Percentiles rank a stretch among this genome's conserved stretches.
Conservation (phyloP, 2,113 vertebrate genomes). For the Zapus hudsonius region DNA sequence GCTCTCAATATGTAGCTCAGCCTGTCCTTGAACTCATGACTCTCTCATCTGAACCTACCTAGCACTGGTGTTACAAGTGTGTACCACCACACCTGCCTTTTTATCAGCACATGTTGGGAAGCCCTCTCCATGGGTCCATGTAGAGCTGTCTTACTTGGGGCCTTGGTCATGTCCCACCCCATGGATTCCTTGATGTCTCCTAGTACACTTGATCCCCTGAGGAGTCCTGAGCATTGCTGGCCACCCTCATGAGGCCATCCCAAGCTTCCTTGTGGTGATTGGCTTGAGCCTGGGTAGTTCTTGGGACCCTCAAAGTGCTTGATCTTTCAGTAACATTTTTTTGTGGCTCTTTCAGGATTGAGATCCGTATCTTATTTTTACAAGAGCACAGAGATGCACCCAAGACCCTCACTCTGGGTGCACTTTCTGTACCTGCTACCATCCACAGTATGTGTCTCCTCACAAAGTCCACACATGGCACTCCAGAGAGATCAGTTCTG, state of each 20-base stretch:
- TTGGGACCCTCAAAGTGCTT: background rate
- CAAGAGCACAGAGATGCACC: background rate
- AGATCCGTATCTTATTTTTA: background rate
- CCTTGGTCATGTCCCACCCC: background rate
- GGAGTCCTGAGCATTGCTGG: background rate
- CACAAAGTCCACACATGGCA: background rate
- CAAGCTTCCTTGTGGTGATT: background rate
- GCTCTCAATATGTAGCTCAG: background rate
- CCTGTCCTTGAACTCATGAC: background rate
- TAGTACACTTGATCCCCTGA: background rate
- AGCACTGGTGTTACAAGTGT: background rate
- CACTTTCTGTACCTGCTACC: fast-evolving
- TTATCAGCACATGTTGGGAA: background rate
- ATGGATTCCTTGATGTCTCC: no score
- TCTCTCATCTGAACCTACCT: background rate
- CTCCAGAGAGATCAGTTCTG: background rate
- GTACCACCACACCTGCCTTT: background rate
- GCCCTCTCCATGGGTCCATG: fast-evolving
- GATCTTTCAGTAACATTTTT: background rate
- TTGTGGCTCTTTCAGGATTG: background rate
- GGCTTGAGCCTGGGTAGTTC: background rate
- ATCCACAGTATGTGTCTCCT: background rate
- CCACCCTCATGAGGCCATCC: background rate
- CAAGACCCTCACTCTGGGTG: background rate
- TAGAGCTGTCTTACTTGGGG: fast-evolving